Base-by-base conservation (phyloP, 2,888 invertebrate species). In the Eulithis testata region DNA sequence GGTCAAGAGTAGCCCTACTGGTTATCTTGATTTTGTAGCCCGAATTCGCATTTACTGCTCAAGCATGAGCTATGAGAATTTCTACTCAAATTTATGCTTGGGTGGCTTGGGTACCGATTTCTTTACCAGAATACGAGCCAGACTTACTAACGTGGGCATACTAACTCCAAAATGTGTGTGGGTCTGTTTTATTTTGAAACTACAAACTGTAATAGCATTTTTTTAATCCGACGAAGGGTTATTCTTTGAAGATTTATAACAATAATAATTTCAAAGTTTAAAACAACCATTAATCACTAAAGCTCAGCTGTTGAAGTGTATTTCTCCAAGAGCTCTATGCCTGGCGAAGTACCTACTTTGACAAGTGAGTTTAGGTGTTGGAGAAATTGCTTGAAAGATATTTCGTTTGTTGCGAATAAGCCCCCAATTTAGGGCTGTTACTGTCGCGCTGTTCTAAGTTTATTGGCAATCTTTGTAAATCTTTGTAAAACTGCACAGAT, bases 301-400 rank as follows among this genome's bases (percentile, higher is more conserved):
- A 83, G 74, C 86, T 83, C 88, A 87, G 88, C 85, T 88, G 90
- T 82, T 86, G 80, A 82, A 82, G 81, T 80, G 77, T 85, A 81
- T 81, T 77, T 79, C 74, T 77, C 79, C 78, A 79, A 69, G 27
- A 71, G 73, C 66, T 76, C 73, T 72, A 71, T 72, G 73, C 11
- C 21, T 49, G 9, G 21, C 21, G 21, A 76, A 72, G 69, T 76
- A 73, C 67, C n/a, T n/a, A n/a, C n/a, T 71, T 76, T 12, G 31
- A 12, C 9, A 36, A 31, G n/a, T 36, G 52, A n/a, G 52, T 37
- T 74, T 40, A 40, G 6, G 40, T 11, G 40, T 40, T 40, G 40
- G 40, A 40, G 4, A 58, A 50, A 68, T 78, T 8, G 61, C 49
- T 51, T 51, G 57, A 2, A 11, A 31, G 31, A 43, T 40, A 9